Base-by-base conservation (phyloP, 1,140 invertebrate genomes). In the Drosophila kikkawai region DNA sequence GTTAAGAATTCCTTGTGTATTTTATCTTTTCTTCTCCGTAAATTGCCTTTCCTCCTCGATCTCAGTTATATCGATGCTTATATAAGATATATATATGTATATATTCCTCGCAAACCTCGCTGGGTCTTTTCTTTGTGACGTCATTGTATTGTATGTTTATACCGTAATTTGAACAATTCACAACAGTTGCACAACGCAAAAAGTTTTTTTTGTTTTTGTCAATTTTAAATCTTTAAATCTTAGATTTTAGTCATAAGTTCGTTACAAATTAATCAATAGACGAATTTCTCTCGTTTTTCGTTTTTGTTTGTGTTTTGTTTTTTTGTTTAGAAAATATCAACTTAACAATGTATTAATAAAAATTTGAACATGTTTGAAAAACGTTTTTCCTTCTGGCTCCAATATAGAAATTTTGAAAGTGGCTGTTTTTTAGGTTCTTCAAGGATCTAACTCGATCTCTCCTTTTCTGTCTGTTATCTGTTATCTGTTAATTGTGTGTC, bases 1-100 rank as follows among this genome's bases (percentile, higher is more conserved):
- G 85, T 90, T 88, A 88, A 88, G 86, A 87, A 88, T 88, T 87
- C 84, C 84, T 90, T 87, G 84, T 87, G 84, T 87, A 88, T 81
- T 88, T 87, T 90, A 22, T 56, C 63, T 53, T 88, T 75, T 75
- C 80, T 64, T 73, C 48, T 17, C 45, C 61, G 51, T 73, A 64
- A 69, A 50, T 80, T 68, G 41, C 69, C 65, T 58, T 75, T 22
- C 57, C 19, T 70, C 42, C 67, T 73, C 42, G 34, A 26, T 44
- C 56, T 59, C 50, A 26, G 22, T 44, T 39, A 36, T 73, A 61
- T 60, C 48, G 48, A 22, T 63, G 15, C 29, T 34, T 75, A 53
- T 45, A 22, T 36, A 50, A 34, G 48, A 53, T 70, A 42, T 63
- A 17, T 51, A 29, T 44, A 36, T 50, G 36, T 74, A 41, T 69